Evolutionary conservation across 1,140 invertebrate species (phyloP).

Genomic region (Diorhabda elongata): DNA sequence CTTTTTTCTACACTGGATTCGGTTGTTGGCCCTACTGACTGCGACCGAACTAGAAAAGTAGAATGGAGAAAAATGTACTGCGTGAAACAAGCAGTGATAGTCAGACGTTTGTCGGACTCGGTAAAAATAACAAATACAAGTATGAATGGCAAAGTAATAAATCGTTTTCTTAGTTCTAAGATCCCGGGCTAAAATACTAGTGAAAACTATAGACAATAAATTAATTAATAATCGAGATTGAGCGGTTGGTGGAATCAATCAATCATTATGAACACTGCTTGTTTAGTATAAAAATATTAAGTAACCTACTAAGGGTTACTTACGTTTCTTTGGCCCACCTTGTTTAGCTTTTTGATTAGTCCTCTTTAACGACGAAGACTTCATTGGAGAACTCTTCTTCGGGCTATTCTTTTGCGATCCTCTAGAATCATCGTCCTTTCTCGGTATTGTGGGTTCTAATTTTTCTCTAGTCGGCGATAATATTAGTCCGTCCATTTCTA

Average conservation of each 20-base stretch:
- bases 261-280: not conserved
- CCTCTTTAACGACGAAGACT: constrained; percentile 38
- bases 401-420: constrained; percentile 61
- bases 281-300: not conserved
- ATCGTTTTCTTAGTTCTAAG: too few species aligned
- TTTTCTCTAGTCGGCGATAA: constrained; percentile 68
- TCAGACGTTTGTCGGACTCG: not conserved
- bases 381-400: constrained; percentile 55
- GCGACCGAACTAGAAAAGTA: constrained; percentile 56
- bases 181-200: too few species aligned
- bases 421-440: constrained; percentile 58
- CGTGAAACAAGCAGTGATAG: not conserved
- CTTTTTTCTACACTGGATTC: constrained; percentile 55
- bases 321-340: constrained; percentile 28
- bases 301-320: constrained; percentile 16
- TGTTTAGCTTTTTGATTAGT: constrained; percentile 36
- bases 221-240: constrained; percentile 3
- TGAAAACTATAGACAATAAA: not conserved
- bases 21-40: constrained; percentile 61
- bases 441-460: constrained; percentile 63
- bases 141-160: too few species aligned
- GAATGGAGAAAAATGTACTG: not conserved
- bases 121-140: too few species aligned
- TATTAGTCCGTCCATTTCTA: constrained; percentile 48
- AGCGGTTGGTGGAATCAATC: not conserved